Percentiles rank a stretch among this genome's conserved stretches.
Evolutionary conservation across 2,888 invertebrate genomes (phyloP).

Genomic region (Cephus runcator): DNA sequence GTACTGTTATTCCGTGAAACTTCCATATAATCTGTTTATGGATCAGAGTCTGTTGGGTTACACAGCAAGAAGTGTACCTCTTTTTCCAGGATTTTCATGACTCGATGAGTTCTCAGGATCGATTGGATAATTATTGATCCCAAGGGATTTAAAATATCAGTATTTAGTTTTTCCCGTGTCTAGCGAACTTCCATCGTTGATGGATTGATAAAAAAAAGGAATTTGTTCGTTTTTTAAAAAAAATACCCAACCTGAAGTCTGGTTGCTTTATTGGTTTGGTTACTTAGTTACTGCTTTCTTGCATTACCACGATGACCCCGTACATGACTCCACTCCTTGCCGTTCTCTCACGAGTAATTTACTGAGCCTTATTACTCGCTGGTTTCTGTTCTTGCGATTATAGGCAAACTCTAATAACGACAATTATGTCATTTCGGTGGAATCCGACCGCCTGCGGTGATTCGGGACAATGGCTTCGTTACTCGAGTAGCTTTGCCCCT

Average conservation of each 20-base stretch:
- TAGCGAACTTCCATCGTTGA: neutral
- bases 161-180: too few species aligned
- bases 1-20: neutral
- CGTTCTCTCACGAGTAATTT: conserved; percentile 53
- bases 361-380: conserved; percentile 47
- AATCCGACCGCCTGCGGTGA: conserved; percentile 53
- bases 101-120: neutral
- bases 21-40: neutral
- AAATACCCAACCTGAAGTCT: neutral
- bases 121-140: too few species aligned
- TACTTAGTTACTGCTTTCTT: conserved; percentile 4
- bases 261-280: neutral
- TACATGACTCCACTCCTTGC: conserved; percentile 17
- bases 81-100: neutral
- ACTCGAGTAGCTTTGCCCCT: neutral
- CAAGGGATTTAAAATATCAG: too few species aligned
- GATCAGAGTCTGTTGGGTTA: neutral
- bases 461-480: conserved; percentile 47
- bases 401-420: conserved; percentile 59
- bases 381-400: conserved; percentile 51
- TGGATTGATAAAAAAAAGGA: neutral
- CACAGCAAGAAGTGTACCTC: neutral
- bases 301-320: conserved; percentile 28
- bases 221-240: neutral
- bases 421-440: conserved; percentile 59